phyloP scores from a whole-genome alignment of 2,888 invertebrate genomes.

The Watsonalla binaria region DNA sequence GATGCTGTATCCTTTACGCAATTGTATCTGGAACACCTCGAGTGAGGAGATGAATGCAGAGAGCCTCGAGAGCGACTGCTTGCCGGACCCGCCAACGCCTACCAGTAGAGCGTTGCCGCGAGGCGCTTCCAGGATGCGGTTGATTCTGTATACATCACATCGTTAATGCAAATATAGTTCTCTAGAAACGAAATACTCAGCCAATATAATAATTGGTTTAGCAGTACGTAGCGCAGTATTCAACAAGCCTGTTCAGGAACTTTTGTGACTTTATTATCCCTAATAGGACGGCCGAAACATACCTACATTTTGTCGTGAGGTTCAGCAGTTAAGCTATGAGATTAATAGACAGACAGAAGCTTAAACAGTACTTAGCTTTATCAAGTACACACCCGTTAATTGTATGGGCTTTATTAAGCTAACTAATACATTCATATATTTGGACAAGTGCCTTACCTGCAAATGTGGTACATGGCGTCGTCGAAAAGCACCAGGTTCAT shows the following conservation, averaged over 20 bases:
- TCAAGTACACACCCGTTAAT: too few relatives aligned
- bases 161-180: too few relatives aligned
- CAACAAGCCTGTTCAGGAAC: too few relatives aligned
- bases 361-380: too few relatives aligned
- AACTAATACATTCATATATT: background rate
- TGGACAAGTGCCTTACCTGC: slow-evolving; percentile 73
- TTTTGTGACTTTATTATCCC: too few relatives aligned
- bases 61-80: slow-evolving; percentile 92
- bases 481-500: slow-evolving; percentile 97
- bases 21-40: slow-evolving; percentile 95
- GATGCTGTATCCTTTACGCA: slow-evolving; percentile 93
- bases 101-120: slow-evolving; percentile 94
- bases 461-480: slow-evolving; percentile 95
- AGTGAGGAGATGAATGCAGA: slow-evolving; percentile 94
- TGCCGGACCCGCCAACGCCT: slow-evolving; percentile 97
- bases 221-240: too few relatives aligned
- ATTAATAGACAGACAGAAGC: too few relatives aligned
- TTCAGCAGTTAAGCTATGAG: too few relatives aligned
- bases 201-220: too few relatives aligned
- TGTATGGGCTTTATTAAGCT: background rate
- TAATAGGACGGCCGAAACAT: too few relatives aligned
- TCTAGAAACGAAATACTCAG: background rate
- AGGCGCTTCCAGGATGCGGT: slow-evolving; percentile 94
- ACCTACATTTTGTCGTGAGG: too few relatives aligned
- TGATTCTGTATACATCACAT: slow-evolving; percentile 79